These are phyloP conservation scores for Anagyrus pseudococci DNA, from an alignment of 2,888 invertebrate genomes.

Conservation along the genomic window DNA sequence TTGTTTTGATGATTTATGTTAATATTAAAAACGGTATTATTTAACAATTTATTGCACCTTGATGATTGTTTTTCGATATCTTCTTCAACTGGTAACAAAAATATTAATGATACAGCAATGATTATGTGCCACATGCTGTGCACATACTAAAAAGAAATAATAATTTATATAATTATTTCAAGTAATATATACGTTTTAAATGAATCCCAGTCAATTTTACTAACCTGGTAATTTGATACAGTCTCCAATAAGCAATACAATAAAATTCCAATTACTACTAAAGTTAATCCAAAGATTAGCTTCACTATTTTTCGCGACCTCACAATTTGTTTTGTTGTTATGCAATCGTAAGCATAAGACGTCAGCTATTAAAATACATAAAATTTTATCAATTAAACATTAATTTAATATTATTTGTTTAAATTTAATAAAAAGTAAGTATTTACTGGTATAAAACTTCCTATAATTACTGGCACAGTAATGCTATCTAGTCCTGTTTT, in stretches of 20 bases:
- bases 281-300: constrained; percentile 62
- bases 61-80: constrained; percentile 48
- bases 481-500: constrained; percentile 64
- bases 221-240: constrained; percentile 65
- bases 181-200: background rate
- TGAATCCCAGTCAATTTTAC: no score
- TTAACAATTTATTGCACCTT: constrained; percentile 45
- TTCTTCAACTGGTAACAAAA: constrained; percentile 63
- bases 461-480: constrained; percentile 62
- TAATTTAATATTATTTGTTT: no score
- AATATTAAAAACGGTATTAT: constrained; percentile 49
- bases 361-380: constrained; percentile 45
- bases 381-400: constrained; percentile 2
- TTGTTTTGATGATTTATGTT: constrained; percentile 7
- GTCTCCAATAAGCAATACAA: constrained; percentile 68
- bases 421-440: no score
- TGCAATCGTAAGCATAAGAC: constrained; percentile 46
- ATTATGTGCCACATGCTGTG: constrained; percentile 70
- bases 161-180: background rate
- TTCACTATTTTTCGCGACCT: constrained; percentile 47
- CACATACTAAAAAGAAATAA: constrained; percentile 61
- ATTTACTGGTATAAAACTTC: constrained; percentile 54
- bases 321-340: constrained; percentile 45
- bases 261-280: constrained; percentile 64
- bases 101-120: constrained; percentile 66